phyloP scores from a whole-genome alignment of 2,113 vertebrate genomes.

The Hippolais icterina region DNA sequence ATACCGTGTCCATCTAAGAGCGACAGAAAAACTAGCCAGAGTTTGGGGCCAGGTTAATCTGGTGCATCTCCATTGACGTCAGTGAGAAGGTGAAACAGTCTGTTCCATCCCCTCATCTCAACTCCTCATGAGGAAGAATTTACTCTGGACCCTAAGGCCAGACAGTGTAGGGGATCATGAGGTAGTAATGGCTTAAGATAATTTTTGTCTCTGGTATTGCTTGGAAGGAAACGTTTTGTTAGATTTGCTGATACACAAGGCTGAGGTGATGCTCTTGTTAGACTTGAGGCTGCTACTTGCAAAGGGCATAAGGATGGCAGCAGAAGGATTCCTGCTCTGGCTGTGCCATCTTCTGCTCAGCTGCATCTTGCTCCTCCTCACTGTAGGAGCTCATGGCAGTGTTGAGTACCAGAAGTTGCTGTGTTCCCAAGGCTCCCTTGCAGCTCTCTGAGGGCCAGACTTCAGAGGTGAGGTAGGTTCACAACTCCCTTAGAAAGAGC shows the following conservation, averaged over 20 bases:
- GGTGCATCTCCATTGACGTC: background rate
- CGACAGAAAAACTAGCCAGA: background rate
- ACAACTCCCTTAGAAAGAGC: background rate
- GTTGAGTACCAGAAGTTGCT: rapidly evolving
- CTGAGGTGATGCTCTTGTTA: background rate
- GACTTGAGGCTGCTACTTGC: background rate
- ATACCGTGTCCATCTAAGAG: background rate
- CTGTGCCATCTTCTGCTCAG: background rate
- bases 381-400: background rate
- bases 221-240: background rate
- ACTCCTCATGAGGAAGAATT: background rate
- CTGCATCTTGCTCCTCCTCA: background rate
- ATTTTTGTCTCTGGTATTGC: background rate
- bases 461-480: background rate
- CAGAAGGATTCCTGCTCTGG: background rate
- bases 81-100: background rate
- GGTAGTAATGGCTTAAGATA: background rate
- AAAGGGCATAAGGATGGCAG: background rate
- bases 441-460: background rate
- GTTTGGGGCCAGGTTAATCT: background rate
- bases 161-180: background rate
- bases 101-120: background rate
- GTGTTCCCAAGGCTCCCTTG: background rate
- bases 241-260: background rate
- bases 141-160: background rate